Conservation (phyloP, 1,140 invertebrate species). For the Adelges cooleyi region DNA sequence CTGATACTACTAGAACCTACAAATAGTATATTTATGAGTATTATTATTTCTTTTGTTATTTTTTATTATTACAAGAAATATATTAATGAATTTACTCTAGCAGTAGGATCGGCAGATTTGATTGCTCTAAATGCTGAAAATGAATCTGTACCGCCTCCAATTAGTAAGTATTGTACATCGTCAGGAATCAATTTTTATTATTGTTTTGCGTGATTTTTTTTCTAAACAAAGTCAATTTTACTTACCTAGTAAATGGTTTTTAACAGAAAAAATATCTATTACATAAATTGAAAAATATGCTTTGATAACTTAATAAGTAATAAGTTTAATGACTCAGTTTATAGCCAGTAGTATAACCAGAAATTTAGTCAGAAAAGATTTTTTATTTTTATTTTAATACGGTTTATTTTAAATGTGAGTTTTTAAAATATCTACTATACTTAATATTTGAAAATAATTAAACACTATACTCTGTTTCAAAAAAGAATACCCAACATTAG, state of each 20-base stretch:
- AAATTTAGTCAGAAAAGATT: neutral
- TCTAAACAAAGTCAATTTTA: neutral
- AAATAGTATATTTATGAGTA: too few relatives aligned
- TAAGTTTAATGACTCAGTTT: neutral
- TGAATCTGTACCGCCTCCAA: conserved; percentile 75
- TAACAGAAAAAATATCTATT: neutral
- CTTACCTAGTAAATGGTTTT: too few relatives aligned
- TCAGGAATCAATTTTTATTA: conserved; percentile 43
- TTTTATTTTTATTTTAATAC: too few relatives aligned
- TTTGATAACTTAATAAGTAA: neutral
- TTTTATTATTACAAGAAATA: neutral
- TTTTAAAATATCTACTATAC: too few relatives aligned
- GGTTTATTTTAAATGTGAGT: too few relatives aligned
- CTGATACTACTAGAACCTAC: conserved; percentile 64
- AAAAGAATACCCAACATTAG: too few relatives aligned
- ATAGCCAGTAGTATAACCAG: neutral
- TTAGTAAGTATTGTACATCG: conserved; percentile 63
- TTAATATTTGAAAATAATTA: too few relatives aligned
- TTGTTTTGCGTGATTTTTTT: conserved; percentile 9
- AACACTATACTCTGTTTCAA: too few relatives aligned
- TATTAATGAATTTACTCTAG: conserved; percentile 51
- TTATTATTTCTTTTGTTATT: neutral
- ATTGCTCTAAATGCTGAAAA: conserved; percentile 79
- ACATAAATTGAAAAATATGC: neutral
- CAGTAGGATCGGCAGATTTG: conserved; percentile 65